Percentiles rank a stretch among this genome's conserved stretches.
phyloP scores from a whole-genome alignment of 2,797 vertebrate species.

The Cyclura pinguis region DNA sequence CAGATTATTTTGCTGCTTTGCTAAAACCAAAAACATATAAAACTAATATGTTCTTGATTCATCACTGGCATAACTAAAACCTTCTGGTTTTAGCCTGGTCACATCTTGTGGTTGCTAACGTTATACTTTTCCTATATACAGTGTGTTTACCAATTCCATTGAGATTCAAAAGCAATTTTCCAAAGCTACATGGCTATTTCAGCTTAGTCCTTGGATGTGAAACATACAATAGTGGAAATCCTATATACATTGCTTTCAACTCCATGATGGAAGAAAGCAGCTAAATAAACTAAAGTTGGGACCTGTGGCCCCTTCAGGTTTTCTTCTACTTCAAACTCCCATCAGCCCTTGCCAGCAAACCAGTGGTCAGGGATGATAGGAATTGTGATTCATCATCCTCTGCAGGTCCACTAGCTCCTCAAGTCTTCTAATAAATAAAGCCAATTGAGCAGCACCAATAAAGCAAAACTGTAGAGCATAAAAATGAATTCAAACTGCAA shows the following conservation, averaged over 20 bases:
- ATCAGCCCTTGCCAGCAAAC: too few species aligned
- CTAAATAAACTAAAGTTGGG: too few species aligned
- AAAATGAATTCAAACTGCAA: too few species aligned
- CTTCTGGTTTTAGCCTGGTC: neutral
- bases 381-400: too few species aligned
- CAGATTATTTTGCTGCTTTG: neutral
- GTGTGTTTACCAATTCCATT: neutral
- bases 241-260: neutral
- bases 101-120: neutral
- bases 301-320: too few species aligned
- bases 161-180: constrained; percentile 2
- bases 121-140: neutral
- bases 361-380: too few species aligned
- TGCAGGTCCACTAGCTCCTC: too few species aligned
- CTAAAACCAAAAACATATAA: constrained; percentile 13
- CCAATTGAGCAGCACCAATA: too few species aligned
- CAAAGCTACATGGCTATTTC: neutral
- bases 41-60: constrained; percentile 16
- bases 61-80: neutral
- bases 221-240: neutral
- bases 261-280: neutral
- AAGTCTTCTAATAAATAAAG: too few species aligned
- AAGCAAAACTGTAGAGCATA: too few species aligned
- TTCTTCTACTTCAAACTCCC: too few species aligned
- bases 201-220: neutral